Base-by-base conservation (phyloP, 2,888 invertebrate genomes). In the Watsonalla binaria region DNA sequence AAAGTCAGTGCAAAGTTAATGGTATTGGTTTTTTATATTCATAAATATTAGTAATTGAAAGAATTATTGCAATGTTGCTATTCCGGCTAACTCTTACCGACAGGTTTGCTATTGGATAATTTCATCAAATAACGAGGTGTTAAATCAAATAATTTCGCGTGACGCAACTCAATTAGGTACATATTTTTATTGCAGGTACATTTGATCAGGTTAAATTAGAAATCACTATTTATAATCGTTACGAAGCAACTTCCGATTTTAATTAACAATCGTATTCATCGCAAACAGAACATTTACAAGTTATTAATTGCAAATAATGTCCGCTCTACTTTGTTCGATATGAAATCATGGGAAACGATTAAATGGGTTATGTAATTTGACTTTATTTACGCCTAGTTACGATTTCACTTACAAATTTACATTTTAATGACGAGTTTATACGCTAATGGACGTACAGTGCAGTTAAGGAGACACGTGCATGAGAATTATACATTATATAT, bases 221-320 rank as follows among this genome's bases (percentile, higher is more conserved):
- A 11, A 42, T 11, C 11, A 11, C 5, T 42, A 42, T 8, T 11
- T 11, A 42, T 42, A 11, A 42, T 42, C 42, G 42, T 42, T 42
- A 42, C 11, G 5, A 42, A 42, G 42, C 11, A 42, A 42, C 42
- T 42, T 42, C 42, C 42, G 42, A 42, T 42, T 9, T 42, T 11
- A 42, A 42, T 42, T 42, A 42, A 42, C 42, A 11, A 42, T 42
- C 37, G 37, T 42, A 11, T 11, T 42, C 8, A 42, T 42, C 42
- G 42, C 42, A 42, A 42, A 42, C 42, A 11, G 11, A 42, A 42
- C 42, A 35, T 52, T 54, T 39, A 47, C 11, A 37, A 50, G 24
- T 46, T 37, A 46, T 51, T 53, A 58, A 55, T 52, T 48, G 45
- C 47, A 54, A 51, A 47, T 46, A 46, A 14, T 53, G 24, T 46